A percentile compares a stretch with the other conserved stretches of the same genome.
These are phyloP conservation scores for Crotalus tigris DNA, from an alignment of 2,113 vertebrate species.

Conservation along the genomic window DNA sequence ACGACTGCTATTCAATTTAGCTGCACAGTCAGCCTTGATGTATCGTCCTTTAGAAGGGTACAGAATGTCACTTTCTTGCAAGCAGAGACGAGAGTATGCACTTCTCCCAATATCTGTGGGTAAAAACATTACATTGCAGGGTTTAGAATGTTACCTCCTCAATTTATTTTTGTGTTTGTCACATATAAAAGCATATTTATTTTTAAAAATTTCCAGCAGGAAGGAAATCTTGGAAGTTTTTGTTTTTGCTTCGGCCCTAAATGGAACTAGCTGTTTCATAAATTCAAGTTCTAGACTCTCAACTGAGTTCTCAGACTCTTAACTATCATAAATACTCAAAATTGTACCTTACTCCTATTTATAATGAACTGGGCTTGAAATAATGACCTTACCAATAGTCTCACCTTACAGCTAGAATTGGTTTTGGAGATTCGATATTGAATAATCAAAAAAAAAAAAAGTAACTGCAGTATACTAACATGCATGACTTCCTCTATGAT, in stretches of 20 bases:
- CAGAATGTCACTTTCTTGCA: conserved; percentile 19
- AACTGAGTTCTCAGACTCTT: not conserved
- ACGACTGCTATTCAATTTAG: conserved; percentile 56
- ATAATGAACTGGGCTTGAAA: not conserved
- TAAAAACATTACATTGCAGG: conserved; percentile 27
- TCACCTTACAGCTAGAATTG: not conserved
- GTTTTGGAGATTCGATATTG: not conserved
- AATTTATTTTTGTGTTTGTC: not conserved
- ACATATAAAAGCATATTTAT: not conserved
- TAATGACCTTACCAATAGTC: not conserved
- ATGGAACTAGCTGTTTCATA: not conserved
- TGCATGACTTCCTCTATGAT: not conserved
- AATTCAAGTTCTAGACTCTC: not conserved
- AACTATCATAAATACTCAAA: not conserved
- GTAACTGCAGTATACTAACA: not conserved
- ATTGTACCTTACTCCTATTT: not conserved
- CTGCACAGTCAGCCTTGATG: conserved; percentile 40
- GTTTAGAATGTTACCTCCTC: not conserved
- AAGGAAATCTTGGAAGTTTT: not conserved
- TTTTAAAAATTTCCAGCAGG: not conserved
- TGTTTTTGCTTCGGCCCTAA: not conserved
- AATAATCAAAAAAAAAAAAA: no score
- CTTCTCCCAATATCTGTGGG: conserved; percentile 60
- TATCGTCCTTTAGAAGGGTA: not conserved
- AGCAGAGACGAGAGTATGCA: conserved; percentile 11